Conservation (phyloP, 2,888 invertebrate genomes). For the Xanthorhoe designata region DNA sequence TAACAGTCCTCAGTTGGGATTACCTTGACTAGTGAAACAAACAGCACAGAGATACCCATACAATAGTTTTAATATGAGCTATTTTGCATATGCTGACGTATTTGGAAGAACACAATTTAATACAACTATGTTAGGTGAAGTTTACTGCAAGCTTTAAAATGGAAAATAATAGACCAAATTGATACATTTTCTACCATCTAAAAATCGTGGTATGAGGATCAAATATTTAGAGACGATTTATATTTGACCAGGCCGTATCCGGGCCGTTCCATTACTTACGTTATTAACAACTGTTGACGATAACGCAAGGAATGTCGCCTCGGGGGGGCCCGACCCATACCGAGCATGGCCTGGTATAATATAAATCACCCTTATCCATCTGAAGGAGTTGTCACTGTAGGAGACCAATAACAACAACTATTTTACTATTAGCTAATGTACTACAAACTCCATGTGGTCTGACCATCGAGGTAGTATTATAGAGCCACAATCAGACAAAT, state of each 20-base stretch:
- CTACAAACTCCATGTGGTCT: background rate
- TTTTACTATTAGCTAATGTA: conserved; percentile 20
- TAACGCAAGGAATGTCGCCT: too few relatives aligned
- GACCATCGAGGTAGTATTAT: too few relatives aligned
- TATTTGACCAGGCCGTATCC: too few relatives aligned
- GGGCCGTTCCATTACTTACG: too few relatives aligned
- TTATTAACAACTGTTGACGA: too few relatives aligned
- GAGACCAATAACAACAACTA: conserved; percentile 6
- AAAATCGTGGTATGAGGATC: background rate
- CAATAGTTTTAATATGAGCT: background rate
- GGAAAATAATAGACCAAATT: too few relatives aligned
- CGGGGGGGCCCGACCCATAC: too few relatives aligned
- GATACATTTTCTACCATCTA: background rate
- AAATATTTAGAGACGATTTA: too few relatives aligned
- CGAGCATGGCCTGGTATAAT: too few relatives aligned
- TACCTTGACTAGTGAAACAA: conserved; percentile 48
- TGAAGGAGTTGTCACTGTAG: conserved; percentile 11
- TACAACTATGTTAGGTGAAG: background rate
- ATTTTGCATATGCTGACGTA: background rate
- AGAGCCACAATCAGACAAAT: too few relatives aligned
- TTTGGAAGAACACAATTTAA: background rate
- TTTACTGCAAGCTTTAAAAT: too few relatives aligned
- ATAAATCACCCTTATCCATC: too few relatives aligned
- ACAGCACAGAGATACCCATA: conserved; percentile 19
- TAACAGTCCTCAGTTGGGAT: conserved; percentile 56